A percentile compares a stretch with the other conserved stretches of the same genome.
Conservation (phyloP, 2,888 invertebrate genomes). For the Tipula lateralis region DNA sequence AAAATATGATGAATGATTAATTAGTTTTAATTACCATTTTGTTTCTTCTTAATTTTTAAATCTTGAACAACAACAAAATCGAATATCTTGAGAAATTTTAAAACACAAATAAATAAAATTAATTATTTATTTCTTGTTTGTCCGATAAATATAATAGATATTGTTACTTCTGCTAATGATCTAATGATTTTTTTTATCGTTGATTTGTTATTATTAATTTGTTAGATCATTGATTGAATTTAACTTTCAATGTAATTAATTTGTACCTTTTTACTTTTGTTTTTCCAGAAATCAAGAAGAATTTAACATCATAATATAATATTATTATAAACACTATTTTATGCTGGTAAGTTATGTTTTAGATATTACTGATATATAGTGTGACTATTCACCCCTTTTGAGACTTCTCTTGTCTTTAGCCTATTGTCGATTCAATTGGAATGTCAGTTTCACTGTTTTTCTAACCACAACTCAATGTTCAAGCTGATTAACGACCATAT, state of each 20-base stretch:
- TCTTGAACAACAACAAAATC: background rate
- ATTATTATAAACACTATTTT: background rate
- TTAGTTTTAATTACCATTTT: conserved; percentile 19
- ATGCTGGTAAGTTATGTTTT: background rate
- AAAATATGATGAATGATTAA: background rate
- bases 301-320: background rate
- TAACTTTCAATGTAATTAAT: background rate
- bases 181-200: background rate
- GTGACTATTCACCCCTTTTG: too few relatives aligned
- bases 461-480: too few relatives aligned
- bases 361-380: too few relatives aligned
- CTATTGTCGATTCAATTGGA: too few relatives aligned
- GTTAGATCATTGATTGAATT: conserved; percentile 11
- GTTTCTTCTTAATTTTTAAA: background rate
- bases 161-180: background rate
- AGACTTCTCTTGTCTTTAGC: too few relatives aligned
- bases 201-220: background rate
- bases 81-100: background rate
- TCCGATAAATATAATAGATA: conserved; percentile 19
- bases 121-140: conserved; percentile 4
- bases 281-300: background rate
- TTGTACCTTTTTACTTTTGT: background rate
- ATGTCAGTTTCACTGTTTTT: too few relatives aligned
- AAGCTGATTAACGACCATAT: too few relatives aligned
- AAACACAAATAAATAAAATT: background rate